phyloP scores from a whole-genome alignment of 2,113 vertebrate species.

The Colistium nudipinnis region DNA sequence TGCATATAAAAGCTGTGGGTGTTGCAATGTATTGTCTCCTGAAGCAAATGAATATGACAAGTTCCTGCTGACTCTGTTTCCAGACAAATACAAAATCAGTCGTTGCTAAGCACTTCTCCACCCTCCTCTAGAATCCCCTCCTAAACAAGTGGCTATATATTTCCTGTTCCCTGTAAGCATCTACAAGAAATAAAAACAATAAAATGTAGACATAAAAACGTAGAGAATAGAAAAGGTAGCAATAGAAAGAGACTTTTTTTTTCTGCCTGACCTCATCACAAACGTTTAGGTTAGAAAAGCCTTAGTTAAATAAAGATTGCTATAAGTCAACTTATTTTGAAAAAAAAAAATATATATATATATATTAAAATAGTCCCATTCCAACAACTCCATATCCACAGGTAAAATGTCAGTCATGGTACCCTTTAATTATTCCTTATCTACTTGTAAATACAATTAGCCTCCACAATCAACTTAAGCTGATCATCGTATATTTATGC shows the following conservation, averaged over 20 bases:
- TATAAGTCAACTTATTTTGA: not conserved
- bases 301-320: too few species aligned
- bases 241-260: too few species aligned
- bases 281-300: too few species aligned
- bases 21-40: conserved; percentile 38
- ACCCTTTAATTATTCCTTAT: too few species aligned
- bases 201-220: too few species aligned
- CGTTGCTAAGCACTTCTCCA: not conserved
- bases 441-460: too few species aligned
- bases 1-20: conserved; percentile 31
- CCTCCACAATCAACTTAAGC: not conserved
- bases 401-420: too few species aligned
- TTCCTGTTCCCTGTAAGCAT: conserved; percentile 7
- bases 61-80: conserved; percentile 49
- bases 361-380: too few species aligned
- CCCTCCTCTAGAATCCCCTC: conserved; percentile 13
- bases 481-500: not conserved
- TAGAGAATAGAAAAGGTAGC: not conserved
- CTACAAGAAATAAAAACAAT: conserved; percentile 11
- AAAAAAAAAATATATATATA: too few species aligned
- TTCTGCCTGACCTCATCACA: conserved; percentile 15
- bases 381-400: too few species aligned
- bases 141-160: conserved; percentile 35
- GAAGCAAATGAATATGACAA: conserved; percentile 59
- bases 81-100: conserved; percentile 52